Evolutionary conservation across 2,797 vertebrate species (phyloP).

Genomic region (Hyperoplus lanceolatus): DNA sequence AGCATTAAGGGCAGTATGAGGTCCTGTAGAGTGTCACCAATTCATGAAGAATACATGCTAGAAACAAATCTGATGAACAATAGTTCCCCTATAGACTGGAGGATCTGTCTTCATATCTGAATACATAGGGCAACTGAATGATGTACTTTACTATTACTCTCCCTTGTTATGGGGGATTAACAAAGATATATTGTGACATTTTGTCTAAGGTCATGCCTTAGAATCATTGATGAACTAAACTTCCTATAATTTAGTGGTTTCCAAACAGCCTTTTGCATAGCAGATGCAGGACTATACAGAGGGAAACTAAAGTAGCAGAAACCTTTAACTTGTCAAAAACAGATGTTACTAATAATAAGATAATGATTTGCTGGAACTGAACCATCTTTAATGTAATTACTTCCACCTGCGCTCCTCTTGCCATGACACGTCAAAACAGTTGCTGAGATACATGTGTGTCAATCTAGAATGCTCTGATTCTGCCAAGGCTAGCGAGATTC

Average conservation of each 20-base stretch:
- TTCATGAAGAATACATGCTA: neutral
- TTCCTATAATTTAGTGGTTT: conserved; percentile 8
- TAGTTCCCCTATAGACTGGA: neutral
- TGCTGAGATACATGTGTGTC: neutral
- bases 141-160: neutral
- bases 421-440: neutral
- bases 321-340: neutral
- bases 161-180: neutral
- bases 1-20: neutral
- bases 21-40: neutral
- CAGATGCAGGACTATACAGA: neutral
- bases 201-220: neutral
- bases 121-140: conserved; percentile 1
- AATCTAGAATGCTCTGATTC: neutral
- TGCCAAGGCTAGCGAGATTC: neutral
- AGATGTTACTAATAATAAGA: conserved; percentile 17
- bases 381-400: neutral
- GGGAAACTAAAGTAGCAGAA: neutral
- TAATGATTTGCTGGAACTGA: conserved; percentile 3
- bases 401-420: conserved; percentile 9
- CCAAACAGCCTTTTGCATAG: neutral
- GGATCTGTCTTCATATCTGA: neutral
- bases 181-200: neutral
- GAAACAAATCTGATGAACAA: neutral
- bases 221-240: neutral